phyloP scores from a whole-genome alignment of 1,140 invertebrate species.

The Dermatophagoides farinae region DNA sequence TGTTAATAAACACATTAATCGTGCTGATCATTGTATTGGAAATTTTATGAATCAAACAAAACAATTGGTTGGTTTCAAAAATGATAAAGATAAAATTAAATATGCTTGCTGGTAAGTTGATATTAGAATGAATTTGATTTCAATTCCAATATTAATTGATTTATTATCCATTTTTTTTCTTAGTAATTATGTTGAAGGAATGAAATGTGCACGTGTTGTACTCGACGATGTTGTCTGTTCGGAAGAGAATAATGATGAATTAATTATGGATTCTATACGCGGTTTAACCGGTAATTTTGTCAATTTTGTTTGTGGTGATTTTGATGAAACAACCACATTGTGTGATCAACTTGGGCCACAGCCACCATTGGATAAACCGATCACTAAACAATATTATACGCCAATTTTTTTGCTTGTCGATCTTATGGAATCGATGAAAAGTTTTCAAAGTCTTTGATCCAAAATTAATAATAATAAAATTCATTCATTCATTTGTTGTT shows the following conservation, averaged over 20 bases:
- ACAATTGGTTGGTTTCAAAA: not conserved
- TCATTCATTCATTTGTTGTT: no score
- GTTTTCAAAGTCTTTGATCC: not conserved
- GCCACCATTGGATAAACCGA: not conserved
- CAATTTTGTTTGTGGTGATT: not conserved
- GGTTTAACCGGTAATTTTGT: not conserved
- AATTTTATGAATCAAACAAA: not conserved
- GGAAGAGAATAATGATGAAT: not conserved
- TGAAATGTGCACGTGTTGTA: not conserved
- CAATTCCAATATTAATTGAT: not conserved
- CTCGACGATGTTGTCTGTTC: not conserved
- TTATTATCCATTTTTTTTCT: not conserved
- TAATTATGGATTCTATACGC: not conserved
- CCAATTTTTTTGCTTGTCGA: not conserved
- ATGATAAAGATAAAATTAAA: conserved; percentile 2
- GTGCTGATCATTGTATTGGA: not conserved
- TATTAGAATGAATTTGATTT: not conserved
- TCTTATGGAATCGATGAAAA: conserved; percentile 5
- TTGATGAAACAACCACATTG: not conserved
- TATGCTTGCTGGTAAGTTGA: conserved; percentile 5
- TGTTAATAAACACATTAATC: not conserved
- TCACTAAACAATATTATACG: not conserved
- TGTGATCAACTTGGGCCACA: not conserved
- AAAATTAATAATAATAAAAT: no score
- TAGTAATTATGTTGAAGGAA: not conserved